Evolutionary conservation across 2,113 vertebrate species (phyloP).

Genomic region (Poecilia latipinna): DNA sequence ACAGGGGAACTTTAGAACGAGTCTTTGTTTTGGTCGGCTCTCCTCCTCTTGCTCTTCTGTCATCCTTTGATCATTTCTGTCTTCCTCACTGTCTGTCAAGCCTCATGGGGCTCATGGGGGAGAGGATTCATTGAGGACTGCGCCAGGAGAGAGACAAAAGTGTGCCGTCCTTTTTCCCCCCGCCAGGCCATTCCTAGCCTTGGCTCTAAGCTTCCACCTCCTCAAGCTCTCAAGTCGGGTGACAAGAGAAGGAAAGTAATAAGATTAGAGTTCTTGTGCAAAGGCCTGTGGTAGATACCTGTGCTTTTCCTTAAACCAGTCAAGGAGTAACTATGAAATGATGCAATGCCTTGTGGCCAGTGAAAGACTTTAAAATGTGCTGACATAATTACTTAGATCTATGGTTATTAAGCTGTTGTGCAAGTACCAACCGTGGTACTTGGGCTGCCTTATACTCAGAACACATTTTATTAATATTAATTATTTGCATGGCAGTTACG

Average conservation of each 20-base stretch:
- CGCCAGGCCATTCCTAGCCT: conserved; percentile 49
- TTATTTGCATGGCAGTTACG: too few relatives aligned
- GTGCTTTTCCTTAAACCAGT: not conserved
- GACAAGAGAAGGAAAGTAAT: conserved; percentile 54
- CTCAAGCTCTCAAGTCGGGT: conserved; percentile 47
- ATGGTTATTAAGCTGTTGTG: too few relatives aligned
- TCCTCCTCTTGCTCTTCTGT: conserved; percentile 77
- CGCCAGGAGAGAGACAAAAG: conserved; percentile 50
- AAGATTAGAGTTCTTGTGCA: conserved; percentile 21
- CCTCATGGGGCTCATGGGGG: conserved; percentile 54
- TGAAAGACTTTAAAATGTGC: too few relatives aligned
- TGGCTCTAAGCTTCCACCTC: conserved; percentile 12
- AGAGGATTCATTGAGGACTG: conserved; percentile 48
- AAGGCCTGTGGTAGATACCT: conserved; percentile 25
- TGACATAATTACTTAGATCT: too few relatives aligned
- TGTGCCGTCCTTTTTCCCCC: conserved; percentile 43
- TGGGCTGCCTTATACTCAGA: too few relatives aligned
- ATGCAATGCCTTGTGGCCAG: too few relatives aligned
- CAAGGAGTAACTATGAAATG: too few relatives aligned
- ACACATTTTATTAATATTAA: too few relatives aligned
- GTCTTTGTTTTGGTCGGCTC: conserved; percentile 78
- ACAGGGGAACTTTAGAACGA: conserved; percentile 71
- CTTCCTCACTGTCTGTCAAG: conserved; percentile 52
- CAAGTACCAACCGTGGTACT: too few relatives aligned
- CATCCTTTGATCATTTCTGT: conserved; percentile 81